Evolutionary conservation across 2,113 vertebrate species (phyloP).

Genomic region (Labrus mixtus): DNA sequence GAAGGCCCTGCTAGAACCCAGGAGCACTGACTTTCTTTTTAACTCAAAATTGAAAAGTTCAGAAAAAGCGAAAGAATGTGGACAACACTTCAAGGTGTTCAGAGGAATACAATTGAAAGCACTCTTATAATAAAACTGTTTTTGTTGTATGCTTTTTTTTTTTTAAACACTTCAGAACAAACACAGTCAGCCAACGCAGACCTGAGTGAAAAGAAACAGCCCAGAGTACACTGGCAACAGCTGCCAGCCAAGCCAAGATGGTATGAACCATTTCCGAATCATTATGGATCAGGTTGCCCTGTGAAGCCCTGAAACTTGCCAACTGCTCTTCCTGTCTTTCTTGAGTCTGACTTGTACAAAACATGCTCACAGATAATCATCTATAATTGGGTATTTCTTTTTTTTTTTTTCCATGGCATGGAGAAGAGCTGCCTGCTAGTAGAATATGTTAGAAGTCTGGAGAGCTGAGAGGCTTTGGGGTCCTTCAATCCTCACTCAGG

Average conservation of each 20-base stretch:
- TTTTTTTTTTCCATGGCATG: slow-evolving; percentile 50
- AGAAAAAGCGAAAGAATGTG: not conserved
- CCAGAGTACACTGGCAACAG: not conserved
- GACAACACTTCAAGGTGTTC: not conserved
- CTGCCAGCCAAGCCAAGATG: slow-evolving; percentile 29
- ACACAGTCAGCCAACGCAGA: slow-evolving; percentile 4
- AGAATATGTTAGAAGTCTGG: slow-evolving; percentile 14
- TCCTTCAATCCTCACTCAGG: slow-evolving; percentile 38
- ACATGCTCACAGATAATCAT: slow-evolving; percentile 63
- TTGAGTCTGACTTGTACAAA: slow-evolving; percentile 40
- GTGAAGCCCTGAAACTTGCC: slow-evolving; percentile 16
- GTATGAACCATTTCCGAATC: slow-evolving; percentile 44
- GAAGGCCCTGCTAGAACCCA: slow-evolving; percentile 1
- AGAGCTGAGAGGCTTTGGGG: slow-evolving; percentile 14
- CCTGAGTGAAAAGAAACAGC: not conserved
- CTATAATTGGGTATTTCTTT: slow-evolving; percentile 67
- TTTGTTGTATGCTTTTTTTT: not conserved
- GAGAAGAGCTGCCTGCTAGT: slow-evolving; percentile 44
- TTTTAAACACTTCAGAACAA: slow-evolving; percentile 6
- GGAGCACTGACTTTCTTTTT: not conserved
- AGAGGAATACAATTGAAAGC: not conserved
- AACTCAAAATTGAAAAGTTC: slow-evolving; percentile 11
- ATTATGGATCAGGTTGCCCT: slow-evolving; percentile 28
- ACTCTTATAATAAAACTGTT: not conserved
- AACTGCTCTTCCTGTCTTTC: slow-evolving; percentile 22